phyloP scores from a whole-genome alignment of 2,888 invertebrate species.

The Cacoxenus indagator region DNA sequence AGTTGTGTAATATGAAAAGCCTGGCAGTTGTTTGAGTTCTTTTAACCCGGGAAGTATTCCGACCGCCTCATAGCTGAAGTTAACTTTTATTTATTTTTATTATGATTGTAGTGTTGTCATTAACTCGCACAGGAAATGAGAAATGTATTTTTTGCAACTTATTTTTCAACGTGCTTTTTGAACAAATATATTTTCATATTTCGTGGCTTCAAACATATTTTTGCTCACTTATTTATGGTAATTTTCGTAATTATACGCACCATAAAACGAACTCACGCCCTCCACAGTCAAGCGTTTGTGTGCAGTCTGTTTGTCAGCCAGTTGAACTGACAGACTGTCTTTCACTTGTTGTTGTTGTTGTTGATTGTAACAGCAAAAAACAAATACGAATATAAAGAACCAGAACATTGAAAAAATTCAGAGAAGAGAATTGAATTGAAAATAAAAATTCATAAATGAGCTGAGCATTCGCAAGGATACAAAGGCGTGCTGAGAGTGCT shows the following conservation, averaged over 20 bases:
- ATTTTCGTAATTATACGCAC: conserved; percentile 63
- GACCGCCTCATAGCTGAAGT: too few species aligned
- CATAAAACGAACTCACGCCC: conserved; percentile 50
- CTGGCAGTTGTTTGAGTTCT: too few species aligned
- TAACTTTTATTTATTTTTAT: too few species aligned
- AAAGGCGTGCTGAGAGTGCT: neutral
- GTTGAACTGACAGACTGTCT: conserved; percentile 37
- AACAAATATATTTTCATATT: neutral
- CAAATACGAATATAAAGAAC: conserved; percentile 33
- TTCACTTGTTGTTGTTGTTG: conserved; percentile 35
- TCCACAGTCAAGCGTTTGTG: neutral
- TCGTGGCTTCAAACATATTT: conserved; percentile 1
- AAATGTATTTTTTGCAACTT: neutral
- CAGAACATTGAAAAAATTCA: conserved; percentile 58
- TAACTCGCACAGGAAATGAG: too few species aligned
- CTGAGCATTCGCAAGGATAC: neutral
- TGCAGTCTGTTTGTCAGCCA: conserved; percentile 18
- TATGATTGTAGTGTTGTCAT: too few species aligned
- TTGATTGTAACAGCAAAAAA: conserved; percentile 21
- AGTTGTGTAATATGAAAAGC: too few species aligned
- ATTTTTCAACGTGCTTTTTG: neutral
- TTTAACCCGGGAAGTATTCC: too few species aligned
- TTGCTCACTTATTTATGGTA: conserved; percentile 57
- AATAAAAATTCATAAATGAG: conserved; percentile 53
- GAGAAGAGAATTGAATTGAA: conserved; percentile 46